These are phyloP conservation scores for Papilio aristodemus DNA, from an alignment of 1,140 invertebrate species.

Conservation along the genomic window DNA sequence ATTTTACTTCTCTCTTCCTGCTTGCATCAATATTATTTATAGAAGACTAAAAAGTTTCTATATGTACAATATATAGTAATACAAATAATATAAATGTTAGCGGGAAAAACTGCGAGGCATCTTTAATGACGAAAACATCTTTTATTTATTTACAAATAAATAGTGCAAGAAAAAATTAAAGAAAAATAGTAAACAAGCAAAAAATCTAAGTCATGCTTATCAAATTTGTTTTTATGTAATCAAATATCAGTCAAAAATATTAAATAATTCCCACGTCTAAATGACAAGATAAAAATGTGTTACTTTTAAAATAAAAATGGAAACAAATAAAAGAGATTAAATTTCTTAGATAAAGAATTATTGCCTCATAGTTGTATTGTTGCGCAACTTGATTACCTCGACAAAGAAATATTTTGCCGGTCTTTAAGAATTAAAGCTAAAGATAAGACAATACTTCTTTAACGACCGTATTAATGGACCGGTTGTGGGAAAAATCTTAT, in stretches of 20 bases:
- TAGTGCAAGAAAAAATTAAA: no score
- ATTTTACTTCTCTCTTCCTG: constrained; percentile 3
- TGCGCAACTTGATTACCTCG: neutral
- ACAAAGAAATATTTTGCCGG: neutral
- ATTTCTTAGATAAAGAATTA: neutral
- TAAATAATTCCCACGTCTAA: neutral
- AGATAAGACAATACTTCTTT: constrained; percentile 9
- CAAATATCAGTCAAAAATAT: neutral
- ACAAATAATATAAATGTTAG: no score
- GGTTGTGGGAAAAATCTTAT: constrained; percentile 4
- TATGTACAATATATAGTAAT: neutral
- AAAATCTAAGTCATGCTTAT: no score
- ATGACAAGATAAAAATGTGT: no score
- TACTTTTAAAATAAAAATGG: neutral
- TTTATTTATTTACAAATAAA: no score
- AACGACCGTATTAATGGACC: constrained; percentile 5
- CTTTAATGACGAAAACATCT: no score
- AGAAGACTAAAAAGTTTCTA: neutral
- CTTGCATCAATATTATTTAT: neutral
- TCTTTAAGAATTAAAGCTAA: neutral
- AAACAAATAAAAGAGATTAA: constrained; percentile 1
- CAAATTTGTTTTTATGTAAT: neutral
- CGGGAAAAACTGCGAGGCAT: no score
- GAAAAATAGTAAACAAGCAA: no score
- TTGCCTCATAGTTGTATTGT: neutral